Percentiles rank a stretch among this genome's conserved stretches.
These are phyloP conservation scores for Meleagris gallopavo DNA, from an alignment of 2,113 vertebrate species.

Conservation along the genomic window DNA sequence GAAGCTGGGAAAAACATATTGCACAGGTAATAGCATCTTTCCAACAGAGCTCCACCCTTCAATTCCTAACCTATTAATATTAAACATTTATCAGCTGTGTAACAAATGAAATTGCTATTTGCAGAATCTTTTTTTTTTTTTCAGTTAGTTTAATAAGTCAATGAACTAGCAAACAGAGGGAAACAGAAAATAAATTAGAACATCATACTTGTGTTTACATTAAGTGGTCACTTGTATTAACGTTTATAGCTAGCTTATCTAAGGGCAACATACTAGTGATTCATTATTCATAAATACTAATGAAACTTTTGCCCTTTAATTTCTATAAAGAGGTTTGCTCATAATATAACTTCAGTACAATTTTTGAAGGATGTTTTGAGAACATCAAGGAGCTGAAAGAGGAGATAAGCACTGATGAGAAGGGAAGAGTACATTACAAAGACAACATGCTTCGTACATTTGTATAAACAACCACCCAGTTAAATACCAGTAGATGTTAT, in stretches of 20 bases:
- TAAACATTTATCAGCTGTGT: constrained; percentile 22
- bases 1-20: neutral
- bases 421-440: neutral
- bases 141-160: constrained; percentile 23
- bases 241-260: constrained; percentile 15
- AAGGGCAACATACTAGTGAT: neutral
- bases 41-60: neutral
- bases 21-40: neutral
- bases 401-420: neutral
- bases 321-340: neutral
- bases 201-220: constrained; percentile 29
- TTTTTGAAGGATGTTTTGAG: neutral
- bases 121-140: constrained; percentile 11
- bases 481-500: neutral
- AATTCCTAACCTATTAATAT: constrained; percentile 21
- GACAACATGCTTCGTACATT: neutral
- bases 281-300: constrained; percentile 37
- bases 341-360: neutral
- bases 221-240: constrained; percentile 27
- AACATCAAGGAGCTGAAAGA: neutral
- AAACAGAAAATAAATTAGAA: constrained; percentile 54
- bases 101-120: constrained; percentile 61
- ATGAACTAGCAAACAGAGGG: constrained; percentile 53
- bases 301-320: neutral
- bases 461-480: neutral